phyloP scores from a whole-genome alignment of 2,113 vertebrate species.

The Nestor notabilis region DNA sequence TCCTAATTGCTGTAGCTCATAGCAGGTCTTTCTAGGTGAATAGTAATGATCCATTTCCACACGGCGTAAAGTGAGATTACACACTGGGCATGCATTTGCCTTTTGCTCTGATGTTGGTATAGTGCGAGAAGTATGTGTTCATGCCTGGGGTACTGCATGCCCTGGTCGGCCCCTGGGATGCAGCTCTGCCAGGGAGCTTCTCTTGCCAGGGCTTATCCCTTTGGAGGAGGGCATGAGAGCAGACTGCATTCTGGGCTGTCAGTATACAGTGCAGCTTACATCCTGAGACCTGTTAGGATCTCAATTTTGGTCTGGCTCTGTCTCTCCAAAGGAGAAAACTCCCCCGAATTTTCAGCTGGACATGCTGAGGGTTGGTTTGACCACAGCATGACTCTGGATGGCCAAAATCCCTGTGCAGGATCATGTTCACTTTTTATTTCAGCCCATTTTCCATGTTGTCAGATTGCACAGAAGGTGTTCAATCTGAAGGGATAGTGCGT shows the following conservation, averaged over 20 bases:
- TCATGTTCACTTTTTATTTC: not conserved
- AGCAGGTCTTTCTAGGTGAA: not conserved
- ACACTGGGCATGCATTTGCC: not conserved
- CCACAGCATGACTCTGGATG: not conserved
- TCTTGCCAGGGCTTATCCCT: not conserved
- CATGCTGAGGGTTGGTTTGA: accelerated
- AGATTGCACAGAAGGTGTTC: not conserved
- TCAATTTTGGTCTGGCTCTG: not conserved
- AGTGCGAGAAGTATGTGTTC: not conserved
- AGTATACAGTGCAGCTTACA: not conserved
- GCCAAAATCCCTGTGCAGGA: not conserved
- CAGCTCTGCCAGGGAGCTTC: not conserved
- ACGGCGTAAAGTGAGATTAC: not conserved
- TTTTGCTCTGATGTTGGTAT: not conserved
- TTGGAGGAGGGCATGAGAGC: not conserved
- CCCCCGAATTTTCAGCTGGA: not conserved
- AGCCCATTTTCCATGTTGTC: accelerated
- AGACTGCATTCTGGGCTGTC: not conserved
- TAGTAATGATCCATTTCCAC: not conserved
- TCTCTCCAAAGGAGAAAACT: not conserved
- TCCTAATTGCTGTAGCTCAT: not conserved
- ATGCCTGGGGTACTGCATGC: not conserved
- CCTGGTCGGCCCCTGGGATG: not conserved
- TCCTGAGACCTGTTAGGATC: not conserved
- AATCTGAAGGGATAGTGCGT: not conserved